phyloP scores from a whole-genome alignment of 2,113 vertebrate species.

The Oenanthe melanoleuca region DNA sequence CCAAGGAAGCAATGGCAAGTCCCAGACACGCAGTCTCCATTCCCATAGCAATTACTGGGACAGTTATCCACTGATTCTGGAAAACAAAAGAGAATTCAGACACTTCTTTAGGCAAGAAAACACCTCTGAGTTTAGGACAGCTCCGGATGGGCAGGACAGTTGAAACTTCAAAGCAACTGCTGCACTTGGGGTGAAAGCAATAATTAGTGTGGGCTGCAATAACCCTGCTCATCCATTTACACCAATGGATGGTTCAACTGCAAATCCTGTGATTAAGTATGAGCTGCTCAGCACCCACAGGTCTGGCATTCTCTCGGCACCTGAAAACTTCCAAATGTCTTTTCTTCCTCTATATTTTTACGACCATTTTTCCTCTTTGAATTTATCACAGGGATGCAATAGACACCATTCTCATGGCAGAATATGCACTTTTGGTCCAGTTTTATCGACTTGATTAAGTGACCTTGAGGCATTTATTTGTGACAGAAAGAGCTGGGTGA shows the following conservation, averaged over 20 bases:
- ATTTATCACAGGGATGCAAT: not conserved
- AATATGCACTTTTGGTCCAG: fast-evolving
- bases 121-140: not conserved
- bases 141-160: not conserved
- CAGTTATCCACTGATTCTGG: constrained; percentile 95
- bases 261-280: not conserved
- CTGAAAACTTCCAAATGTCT: not conserved
- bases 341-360: not conserved
- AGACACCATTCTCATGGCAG: not conserved
- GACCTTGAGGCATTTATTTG: not conserved
- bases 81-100: constrained; percentile 13
- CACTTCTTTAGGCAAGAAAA: not conserved
- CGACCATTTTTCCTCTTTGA: not conserved
- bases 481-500: not conserved
- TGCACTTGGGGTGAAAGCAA: not conserved
- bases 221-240: not conserved
- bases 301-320: not conserved
- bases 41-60: constrained; percentile 97
- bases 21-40: constrained; percentile 94
- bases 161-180: not conserved
- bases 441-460: not conserved
- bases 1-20: constrained; percentile 96
- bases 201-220: not conserved
- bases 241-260: not conserved
- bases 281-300: not conserved